phyloP scores from a whole-genome alignment of 2,797 vertebrate species.

The Manis crassicaudata region DNA sequence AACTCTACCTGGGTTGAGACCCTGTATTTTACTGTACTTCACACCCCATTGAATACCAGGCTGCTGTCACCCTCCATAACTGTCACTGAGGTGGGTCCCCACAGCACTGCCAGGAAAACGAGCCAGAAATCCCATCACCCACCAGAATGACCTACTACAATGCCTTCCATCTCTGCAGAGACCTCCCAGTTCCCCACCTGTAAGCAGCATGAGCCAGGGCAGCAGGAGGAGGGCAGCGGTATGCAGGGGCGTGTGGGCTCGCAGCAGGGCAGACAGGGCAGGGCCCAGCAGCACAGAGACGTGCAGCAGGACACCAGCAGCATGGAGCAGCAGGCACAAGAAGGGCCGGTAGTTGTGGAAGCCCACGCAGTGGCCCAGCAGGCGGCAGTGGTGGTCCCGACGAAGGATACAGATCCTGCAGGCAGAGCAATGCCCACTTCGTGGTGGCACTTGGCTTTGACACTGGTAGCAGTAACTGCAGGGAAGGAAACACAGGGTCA shows the following conservation, averaged over 20 bases:
- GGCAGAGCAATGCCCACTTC: slow-evolving; percentile 93
- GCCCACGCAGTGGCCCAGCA: slow-evolving; percentile 94
- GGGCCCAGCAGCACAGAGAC: slow-evolving; percentile 92
- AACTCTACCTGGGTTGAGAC: background rate
- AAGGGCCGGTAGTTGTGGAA: slow-evolving; percentile 94
- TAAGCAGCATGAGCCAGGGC: slow-evolving; percentile 95
- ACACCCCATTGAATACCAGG: background rate
- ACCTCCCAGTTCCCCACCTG: slow-evolving; percentile 84
- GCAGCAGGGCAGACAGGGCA: slow-evolving; percentile 91
- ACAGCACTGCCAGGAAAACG: background rate
- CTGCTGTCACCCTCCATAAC: background rate
- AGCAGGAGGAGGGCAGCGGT: slow-evolving; percentile 90
- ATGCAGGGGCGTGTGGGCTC: slow-evolving; percentile 91
- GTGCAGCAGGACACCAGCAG: slow-evolving; percentile 90
- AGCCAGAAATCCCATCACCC: background rate
- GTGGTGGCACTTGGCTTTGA: slow-evolving; percentile 93
- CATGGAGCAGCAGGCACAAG: slow-evolving; percentile 91
- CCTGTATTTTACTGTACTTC: background rate
- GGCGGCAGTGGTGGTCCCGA: slow-evolving; percentile 94
- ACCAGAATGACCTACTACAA: background rate
- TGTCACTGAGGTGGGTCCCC: background rate
- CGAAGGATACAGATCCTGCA: slow-evolving; percentile 93
- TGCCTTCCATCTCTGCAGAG: background rate
- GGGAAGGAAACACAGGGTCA: slow-evolving; percentile 28
- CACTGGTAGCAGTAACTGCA: slow-evolving; percentile 93